phyloP scores from a whole-genome alignment of 2,797 vertebrate species.

The Karalla daura region DNA sequence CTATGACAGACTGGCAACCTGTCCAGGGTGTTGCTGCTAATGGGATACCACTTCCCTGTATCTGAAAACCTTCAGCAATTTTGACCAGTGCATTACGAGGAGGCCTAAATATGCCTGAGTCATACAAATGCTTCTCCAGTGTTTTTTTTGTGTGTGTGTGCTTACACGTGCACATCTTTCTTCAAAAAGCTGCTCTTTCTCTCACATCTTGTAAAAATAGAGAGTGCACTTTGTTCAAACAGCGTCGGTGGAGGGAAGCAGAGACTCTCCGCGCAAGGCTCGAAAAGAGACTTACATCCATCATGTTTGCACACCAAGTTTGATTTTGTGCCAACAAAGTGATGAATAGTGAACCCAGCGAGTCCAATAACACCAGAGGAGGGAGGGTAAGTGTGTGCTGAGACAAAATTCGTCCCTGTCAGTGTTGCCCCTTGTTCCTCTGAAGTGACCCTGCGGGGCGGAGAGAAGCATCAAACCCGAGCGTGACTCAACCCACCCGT shows the following conservation, averaged over 20 bases:
- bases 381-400: not conserved
- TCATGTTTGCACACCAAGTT: not conserved
- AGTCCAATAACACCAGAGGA: constrained; percentile 12
- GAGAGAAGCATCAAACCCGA: constrained; percentile 36
- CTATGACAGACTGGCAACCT: too few species aligned
- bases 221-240: not conserved
- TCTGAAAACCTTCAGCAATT: constrained; percentile 37
- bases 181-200: not conserved
- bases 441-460: constrained; percentile 47
- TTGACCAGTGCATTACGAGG: too few species aligned
- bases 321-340: not conserved
- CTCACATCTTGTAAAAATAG: constrained; percentile 7
- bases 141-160: not conserved
- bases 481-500: constrained; percentile 48
- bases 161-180: not conserved
- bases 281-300: not conserved
- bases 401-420: constrained; percentile 36
- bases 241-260: not conserved
- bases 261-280: not conserved
- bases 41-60: constrained; percentile 24
- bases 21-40: too few species aligned
- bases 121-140: not conserved
- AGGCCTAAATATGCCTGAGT: not conserved
- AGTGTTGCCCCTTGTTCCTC: constrained; percentile 38
- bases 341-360: constrained; percentile 28